Evolutionary conservation across 2,888 invertebrate species (phyloP), one percentile per base, ranked within the genome.

Genomic region (Fragum sueziense): DNA sequence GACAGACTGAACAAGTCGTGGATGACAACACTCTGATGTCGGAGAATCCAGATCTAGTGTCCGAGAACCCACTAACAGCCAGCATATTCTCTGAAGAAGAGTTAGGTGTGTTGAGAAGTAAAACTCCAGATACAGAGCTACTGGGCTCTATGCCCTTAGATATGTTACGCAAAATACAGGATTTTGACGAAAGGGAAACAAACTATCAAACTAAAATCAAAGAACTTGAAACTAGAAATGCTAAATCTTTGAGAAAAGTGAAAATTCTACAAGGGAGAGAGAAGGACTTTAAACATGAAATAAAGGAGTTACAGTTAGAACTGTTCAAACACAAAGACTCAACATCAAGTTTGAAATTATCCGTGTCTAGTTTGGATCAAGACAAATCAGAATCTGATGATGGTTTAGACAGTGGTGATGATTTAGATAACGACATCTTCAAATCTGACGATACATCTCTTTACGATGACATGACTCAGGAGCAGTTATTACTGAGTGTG

Each of bases 261-360:
- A 84, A 77, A 67, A 74, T 84, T n/a, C 25, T 84, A 34, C 76
- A 77, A 59, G 70, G 78, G 11, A 81, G 73, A 68, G 82, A 82
- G 41, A 82, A 82, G 51, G 80, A 84, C 59, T 31, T 84, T 14
- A 84, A 84, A 68, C 82, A 82, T 76, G 84, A 84, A 67, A 84
- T 80, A 47, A 80, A 84, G 57, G 82, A 84, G 59, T 31, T 84
- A 20, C 84, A 84, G 31, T 25, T 80, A 1, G 84, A 84, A 68
- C 41, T 80, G 27, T 34, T 82, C 14, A 77, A 74, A 61, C 41
- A 65, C 25, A 62, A 61, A 47, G 82, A 77, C 20, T 41, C 73
- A 22, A 73, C 75, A 11, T 75, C 82, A 33, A 76, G 65, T 79
- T 74, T 84, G 37, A 62, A 76, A 20, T 77, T 79, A 27, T 78